A percentile compares a stretch with the other conserved stretches of the same genome.
These are phyloP conservation scores for Acanthisitta chloris DNA, from an alignment of 2,113 vertebrate species.

Conservation along the genomic window DNA sequence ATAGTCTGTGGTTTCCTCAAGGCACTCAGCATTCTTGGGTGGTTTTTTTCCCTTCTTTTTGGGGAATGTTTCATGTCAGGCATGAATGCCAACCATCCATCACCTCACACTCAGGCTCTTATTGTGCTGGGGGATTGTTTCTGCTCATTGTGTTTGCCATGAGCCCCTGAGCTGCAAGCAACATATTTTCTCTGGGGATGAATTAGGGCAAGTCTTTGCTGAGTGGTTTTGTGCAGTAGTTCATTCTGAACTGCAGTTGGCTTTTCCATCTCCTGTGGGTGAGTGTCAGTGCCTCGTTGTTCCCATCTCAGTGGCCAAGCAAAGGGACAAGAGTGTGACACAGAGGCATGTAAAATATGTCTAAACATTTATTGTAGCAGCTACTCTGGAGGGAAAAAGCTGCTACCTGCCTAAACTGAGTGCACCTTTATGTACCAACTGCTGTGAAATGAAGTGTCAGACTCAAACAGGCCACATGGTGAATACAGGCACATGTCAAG, in stretches of 20 bases:
- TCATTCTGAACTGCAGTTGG: neutral
- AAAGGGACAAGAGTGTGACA: neutral
- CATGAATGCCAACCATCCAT: constrained; percentile 18
- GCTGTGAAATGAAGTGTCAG: neutral
- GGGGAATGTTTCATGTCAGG: neutral
- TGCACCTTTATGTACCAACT: neutral
- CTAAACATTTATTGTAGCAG: neutral
- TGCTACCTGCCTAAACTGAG: neutral
- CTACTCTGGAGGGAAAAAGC: neutral
- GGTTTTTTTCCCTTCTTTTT: neutral
- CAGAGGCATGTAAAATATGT: neutral
- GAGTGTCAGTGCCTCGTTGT: neutral
- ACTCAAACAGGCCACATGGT: neutral
- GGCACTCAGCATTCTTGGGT: constrained; percentile 1
- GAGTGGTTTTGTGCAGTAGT: neutral
- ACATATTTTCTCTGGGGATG: neutral
- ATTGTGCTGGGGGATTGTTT: neutral
- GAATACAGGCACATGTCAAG: neutral
- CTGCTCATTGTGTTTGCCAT: constrained; percentile 9
- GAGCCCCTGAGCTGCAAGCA: neutral
- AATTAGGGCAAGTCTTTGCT: neutral
- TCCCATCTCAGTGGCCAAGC: neutral
- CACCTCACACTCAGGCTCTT: neutral
- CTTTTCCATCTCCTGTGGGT: too few species aligned
- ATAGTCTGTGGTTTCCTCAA: constrained; percentile 1